Conservation (phyloP, 2,888 invertebrate species). For the Luperina nickerlii region DNA sequence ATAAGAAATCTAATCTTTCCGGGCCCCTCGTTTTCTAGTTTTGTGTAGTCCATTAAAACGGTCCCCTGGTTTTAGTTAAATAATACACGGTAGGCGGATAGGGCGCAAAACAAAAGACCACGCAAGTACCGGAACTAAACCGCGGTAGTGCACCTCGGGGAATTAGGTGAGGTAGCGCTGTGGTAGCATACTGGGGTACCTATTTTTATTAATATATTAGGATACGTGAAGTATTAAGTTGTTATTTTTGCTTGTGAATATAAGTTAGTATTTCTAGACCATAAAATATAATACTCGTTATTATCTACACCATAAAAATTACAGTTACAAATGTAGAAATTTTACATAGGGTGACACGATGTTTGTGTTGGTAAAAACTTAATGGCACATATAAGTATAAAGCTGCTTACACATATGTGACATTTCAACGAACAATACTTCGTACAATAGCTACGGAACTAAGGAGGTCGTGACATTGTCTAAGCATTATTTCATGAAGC, state of each 20-base stretch:
- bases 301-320: no score
- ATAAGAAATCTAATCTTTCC: constrained; percentile 89
- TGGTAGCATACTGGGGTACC: constrained; percentile 71
- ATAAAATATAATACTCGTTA: no score
- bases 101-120: constrained; percentile 84
- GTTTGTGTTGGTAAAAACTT: neutral
- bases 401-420: neutral
- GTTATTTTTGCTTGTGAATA: neutral
- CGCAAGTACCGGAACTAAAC: constrained; percentile 88
- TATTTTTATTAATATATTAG: neutral
- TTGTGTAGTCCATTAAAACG: constrained; percentile 85
- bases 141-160: constrained; percentile 84
- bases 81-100: constrained; percentile 83
- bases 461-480: neutral
- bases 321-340: no score
- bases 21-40: constrained; percentile 81
- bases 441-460: neutral
- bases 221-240: no score
- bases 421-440: neutral
- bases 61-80: constrained; percentile 87
- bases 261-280: neutral
- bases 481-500: neutral
- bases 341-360: no score
- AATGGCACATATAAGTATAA: neutral
- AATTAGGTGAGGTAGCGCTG: constrained; percentile 75